Evolutionary conservation across 2,888 invertebrate genomes (phyloP).

Genomic region (Orthonevra nobilis): DNA sequence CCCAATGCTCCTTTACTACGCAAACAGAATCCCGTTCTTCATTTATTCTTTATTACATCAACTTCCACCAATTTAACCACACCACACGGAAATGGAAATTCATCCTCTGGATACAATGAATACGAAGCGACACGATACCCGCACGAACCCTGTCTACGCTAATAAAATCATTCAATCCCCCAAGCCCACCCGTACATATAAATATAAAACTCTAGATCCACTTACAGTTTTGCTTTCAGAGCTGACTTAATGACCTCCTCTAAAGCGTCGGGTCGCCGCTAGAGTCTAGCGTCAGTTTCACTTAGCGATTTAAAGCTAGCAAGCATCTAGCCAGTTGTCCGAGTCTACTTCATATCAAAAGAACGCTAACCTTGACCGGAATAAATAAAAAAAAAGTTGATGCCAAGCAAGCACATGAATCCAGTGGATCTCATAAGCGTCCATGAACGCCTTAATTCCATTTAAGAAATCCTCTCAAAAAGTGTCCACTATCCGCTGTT

Average conservation of each 20-base stretch:
- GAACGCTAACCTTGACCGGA: slow-evolving; percentile 57
- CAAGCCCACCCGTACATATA: slow-evolving; percentile 4
- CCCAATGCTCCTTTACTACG: slow-evolving; percentile 13
- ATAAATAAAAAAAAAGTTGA: slow-evolving; percentile 28
- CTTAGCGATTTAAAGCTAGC: not conserved
- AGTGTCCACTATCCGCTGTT: slow-evolving; percentile 51
- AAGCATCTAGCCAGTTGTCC: not conserved
- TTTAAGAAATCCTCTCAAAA: slow-evolving; percentile 48
- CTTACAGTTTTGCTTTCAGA: slow-evolving; percentile 48
- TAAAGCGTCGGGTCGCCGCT: too few relatives aligned
- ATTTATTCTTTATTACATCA: slow-evolving; percentile 38
- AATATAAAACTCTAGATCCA: slow-evolving; percentile 45
- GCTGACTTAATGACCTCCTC: slow-evolving; percentile 44
- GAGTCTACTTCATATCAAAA: not conserved
- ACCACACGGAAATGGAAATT: slow-evolving; percentile 30
- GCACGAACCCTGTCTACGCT: slow-evolving; percentile 34
- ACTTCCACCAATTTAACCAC: slow-evolving; percentile 36
- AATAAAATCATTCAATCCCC: slow-evolving; percentile 37
- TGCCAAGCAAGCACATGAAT: slow-evolving; percentile 19
- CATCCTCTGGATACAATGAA: slow-evolving; percentile 14
- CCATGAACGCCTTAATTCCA: slow-evolving; percentile 44
- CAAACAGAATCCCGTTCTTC: not conserved
- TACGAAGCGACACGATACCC: not conserved
- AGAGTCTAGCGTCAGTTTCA: not conserved
- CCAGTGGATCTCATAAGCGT: too few relatives aligned